Conservation (phyloP, 2,888 invertebrate genomes). For the Nysson spinosus region DNA sequence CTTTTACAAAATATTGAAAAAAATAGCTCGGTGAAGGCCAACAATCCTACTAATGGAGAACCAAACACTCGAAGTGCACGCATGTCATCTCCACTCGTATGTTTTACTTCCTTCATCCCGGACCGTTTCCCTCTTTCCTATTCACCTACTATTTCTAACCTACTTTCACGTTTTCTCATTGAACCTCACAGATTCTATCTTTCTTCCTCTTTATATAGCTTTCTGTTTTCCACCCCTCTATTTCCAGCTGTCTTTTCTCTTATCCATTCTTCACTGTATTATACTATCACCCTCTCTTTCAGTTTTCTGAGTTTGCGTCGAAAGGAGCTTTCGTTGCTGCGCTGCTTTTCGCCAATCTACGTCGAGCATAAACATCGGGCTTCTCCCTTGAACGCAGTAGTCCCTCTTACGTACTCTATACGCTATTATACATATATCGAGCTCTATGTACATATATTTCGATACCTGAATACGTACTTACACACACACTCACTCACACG, state of each 20-base stretch:
- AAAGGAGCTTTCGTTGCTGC: conserved; percentile 76
- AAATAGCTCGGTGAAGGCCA: too few relatives aligned
- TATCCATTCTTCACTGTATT: conserved; percentile 55
- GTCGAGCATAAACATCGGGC: conserved; percentile 60
- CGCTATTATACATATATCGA: conserved; percentile 43
- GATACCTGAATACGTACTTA: conserved; percentile 24
- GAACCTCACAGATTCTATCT: too few relatives aligned
- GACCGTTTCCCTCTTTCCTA: conserved; percentile 44
- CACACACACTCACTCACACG: conserved; percentile 36
- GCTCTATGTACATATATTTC: conserved; percentile 30
- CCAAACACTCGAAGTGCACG: conserved; percentile 56
- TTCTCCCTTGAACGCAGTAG: conserved; percentile 58
- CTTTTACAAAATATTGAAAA: too few relatives aligned
- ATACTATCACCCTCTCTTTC: conserved; percentile 52
- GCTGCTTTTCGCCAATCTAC: conserved; percentile 76
- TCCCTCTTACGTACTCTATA: conserved; percentile 55
- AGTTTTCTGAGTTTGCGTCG: conserved; percentile 74
- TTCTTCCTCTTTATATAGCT: conserved; percentile 52
- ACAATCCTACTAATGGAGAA: too few relatives aligned
- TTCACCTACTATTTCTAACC: conserved; percentile 54
- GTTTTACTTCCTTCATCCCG: conserved; percentile 16
- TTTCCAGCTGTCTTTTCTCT: conserved; percentile 42
- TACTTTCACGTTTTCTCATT: too few relatives aligned
- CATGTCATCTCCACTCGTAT: conserved; percentile 45
- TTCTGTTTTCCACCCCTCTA: conserved; percentile 55